phyloP scores from a whole-genome alignment of 2,113 vertebrate genomes.

The Toxotes jaculatrix region DNA sequence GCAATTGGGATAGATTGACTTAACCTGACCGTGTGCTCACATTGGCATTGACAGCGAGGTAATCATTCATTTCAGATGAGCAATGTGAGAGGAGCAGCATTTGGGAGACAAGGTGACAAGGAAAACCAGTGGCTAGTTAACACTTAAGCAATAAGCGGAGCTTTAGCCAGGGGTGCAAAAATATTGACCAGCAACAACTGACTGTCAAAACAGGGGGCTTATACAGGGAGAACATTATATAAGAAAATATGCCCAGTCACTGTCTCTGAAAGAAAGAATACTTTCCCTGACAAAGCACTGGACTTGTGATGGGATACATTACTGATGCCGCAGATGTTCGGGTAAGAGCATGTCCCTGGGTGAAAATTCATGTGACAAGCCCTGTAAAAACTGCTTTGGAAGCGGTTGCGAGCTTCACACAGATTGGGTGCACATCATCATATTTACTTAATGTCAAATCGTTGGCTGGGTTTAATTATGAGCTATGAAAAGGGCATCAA shows the following conservation, averaged over 20 bases:
- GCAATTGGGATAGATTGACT: conserved; percentile 44
- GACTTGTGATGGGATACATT: neutral
- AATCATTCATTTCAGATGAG: conserved; percentile 37
- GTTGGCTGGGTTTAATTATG: conserved; percentile 53
- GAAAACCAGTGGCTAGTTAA: neutral
- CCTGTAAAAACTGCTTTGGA: conserved; percentile 11
- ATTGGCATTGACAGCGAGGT: neutral
- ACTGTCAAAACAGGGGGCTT: neutral
- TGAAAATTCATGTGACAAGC: neutral
- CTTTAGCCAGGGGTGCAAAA: neutral
- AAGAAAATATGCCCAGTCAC: neutral
- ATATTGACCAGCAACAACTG: neutral
- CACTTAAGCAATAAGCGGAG: neutral
- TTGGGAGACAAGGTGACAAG: neutral
- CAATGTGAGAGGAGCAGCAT: conserved; percentile 2
- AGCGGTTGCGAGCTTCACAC: conserved; percentile 12
- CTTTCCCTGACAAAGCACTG: neutral
- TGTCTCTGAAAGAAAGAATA: neutral
- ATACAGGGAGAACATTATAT: neutral
- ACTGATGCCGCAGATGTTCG: conserved; percentile 20
- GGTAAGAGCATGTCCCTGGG: neutral
- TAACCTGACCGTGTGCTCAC: conserved; percentile 12
- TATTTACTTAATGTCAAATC: conserved; percentile 58
- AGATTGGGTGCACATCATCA: conserved; percentile 8
- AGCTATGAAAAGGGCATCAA: conserved; percentile 59